Conservation (phyloP, 1,140 invertebrate genomes). For the Zaprionus vittiger region DNA sequence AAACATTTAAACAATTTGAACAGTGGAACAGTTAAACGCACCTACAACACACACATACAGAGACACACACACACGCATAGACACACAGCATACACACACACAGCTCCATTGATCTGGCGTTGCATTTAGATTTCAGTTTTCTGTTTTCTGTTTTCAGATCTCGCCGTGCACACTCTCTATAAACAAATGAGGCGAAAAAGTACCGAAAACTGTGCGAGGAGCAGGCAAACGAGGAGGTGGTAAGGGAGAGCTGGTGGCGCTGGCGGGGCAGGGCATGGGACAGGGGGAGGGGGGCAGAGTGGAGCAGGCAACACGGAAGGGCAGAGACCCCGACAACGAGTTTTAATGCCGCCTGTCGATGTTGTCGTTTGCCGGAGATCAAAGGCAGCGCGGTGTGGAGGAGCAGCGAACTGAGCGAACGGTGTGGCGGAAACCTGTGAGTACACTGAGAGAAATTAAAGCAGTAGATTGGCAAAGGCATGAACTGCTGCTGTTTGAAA, state of each 20-base stretch:
- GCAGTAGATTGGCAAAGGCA: neutral
- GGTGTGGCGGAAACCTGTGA: slow-evolving; percentile 29
- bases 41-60: neutral
- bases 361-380: slow-evolving; percentile 65
- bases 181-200: slow-evolving; percentile 73
- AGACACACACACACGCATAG: too few relatives aligned
- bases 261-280: neutral
- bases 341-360: slow-evolving; percentile 69
- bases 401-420: neutral
- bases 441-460: slow-evolving; percentile 11
- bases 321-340: slow-evolving; percentile 63
- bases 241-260: too few relatives aligned
- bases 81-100: too few relatives aligned
- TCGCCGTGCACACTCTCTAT: slow-evolving; percentile 51
- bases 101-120: neutral
- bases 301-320: slow-evolving; percentile 53
- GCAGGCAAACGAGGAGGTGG: neutral
- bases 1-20: slow-evolving; percentile 61
- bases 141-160: slow-evolving; percentile 25
- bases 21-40: neutral
- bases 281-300: slow-evolving; percentile 1
- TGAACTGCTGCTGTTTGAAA: neutral
- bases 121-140: slow-evolving; percentile 37
- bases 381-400: slow-evolving; percentile 43
- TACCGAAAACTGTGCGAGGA: slow-evolving; percentile 24